phyloP scores from a whole-genome alignment of 2,113 vertebrate species.

The Naja naja region DNA sequence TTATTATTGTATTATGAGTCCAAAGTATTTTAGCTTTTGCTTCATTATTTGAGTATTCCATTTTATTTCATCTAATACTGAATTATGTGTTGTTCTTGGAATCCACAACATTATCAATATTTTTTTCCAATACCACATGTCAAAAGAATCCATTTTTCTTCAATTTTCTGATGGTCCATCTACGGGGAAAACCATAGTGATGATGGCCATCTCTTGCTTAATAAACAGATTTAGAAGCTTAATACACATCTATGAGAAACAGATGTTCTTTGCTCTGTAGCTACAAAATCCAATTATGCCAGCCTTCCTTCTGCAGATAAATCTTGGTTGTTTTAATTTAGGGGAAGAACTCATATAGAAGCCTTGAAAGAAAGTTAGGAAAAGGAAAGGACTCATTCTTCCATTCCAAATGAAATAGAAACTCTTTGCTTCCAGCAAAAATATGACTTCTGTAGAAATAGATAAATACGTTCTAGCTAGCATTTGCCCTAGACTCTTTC shows the following conservation, averaged over 20 bases:
- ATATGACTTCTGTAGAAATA: not conserved
- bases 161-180: not conserved
- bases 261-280: not conserved
- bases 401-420: not conserved
- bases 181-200: not conserved
- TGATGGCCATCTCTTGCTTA: not conserved
- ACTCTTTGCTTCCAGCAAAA: not conserved
- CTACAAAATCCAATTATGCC: not conserved
- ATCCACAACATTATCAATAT: not conserved
- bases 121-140: not conserved
- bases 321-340: not conserved
- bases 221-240: not conserved
- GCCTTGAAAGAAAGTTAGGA: not conserved
- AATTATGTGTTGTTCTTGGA: not conserved
- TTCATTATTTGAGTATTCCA: not conserved
- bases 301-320: not conserved
- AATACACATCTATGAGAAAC: not conserved
- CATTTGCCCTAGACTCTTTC: not conserved
- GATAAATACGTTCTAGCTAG: not conserved
- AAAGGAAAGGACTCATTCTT: not conserved
- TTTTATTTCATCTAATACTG: not conserved
- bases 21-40: not conserved
- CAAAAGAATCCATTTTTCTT: not conserved
- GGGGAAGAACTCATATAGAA: not conserved
- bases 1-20: not conserved